Evolutionary conservation across 2,888 invertebrate genomes (phyloP).

Genomic region (Epirrhoe alternata): DNA sequence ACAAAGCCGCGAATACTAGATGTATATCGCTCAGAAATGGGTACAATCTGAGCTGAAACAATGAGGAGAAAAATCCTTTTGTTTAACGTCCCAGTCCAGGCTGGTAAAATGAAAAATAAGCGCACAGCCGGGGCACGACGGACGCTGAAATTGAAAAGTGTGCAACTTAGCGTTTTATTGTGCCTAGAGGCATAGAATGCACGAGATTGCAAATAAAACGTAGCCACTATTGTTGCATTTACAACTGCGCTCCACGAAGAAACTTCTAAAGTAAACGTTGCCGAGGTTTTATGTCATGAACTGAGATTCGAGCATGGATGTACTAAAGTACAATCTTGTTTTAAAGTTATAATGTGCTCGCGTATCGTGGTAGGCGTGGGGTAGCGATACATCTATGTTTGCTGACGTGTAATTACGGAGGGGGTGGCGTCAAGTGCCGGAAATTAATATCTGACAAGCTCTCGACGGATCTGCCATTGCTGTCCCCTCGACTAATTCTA

Average conservation of each 20-base stretch:
- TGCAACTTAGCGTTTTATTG: slow-evolving; percentile 73
- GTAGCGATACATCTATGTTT: slow-evolving; percentile 59
- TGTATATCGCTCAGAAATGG: slow-evolving; percentile 41
- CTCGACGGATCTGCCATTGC: slow-evolving; percentile 47
- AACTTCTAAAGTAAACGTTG: slow-evolving; percentile 3
- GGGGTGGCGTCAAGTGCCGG: slow-evolving; percentile 66
- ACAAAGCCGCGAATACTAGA: slow-evolving; percentile 30
- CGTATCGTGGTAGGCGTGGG: slow-evolving; percentile 41
- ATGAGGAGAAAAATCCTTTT: slow-evolving; percentile 73
- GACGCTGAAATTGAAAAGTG: slow-evolving; percentile 72
- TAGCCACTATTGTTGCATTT: slow-evolving; percentile 49
- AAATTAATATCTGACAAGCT: slow-evolving; percentile 74
- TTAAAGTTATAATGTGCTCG: slow-evolving; percentile 47
- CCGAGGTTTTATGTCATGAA: slow-evolving; percentile 2
- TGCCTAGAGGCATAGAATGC: slow-evolving; percentile 54
- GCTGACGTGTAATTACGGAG: slow-evolving; percentile 64
- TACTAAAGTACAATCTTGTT: slow-evolving; percentile 38
- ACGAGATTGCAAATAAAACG: slow-evolving; percentile 64
- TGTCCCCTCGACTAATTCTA: slow-evolving; percentile 42
- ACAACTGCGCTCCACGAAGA: slow-evolving; percentile 32
- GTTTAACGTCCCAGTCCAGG: slow-evolving; percentile 65
- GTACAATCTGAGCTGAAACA: slow-evolving; percentile 57
- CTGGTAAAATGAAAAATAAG: slow-evolving; percentile 74
- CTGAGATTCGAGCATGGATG: slow-evolving; percentile 1
- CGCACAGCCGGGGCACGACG: slow-evolving; percentile 58